Percentiles rank a stretch among this genome's conserved stretches.
Conservation (phyloP, 2,888 invertebrate genomes). For the Candidula unifasciata region DNA sequence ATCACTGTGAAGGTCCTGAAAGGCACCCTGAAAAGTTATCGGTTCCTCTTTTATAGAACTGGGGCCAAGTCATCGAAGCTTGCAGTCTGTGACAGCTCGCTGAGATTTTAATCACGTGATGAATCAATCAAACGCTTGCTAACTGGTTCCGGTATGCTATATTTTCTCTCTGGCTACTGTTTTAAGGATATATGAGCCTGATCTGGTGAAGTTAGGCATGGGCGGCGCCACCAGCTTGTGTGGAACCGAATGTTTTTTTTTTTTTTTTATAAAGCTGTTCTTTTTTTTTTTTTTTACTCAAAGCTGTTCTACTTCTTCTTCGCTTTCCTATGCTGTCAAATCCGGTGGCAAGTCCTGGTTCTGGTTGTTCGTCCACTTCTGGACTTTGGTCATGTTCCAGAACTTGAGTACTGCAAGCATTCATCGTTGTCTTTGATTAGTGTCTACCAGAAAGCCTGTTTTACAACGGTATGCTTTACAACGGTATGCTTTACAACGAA, state of each 20-base stretch:
- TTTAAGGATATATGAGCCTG: slow-evolving; percentile 9
- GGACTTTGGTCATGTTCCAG: too few relatives aligned
- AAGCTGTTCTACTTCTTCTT: background rate
- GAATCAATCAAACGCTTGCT: slow-evolving; percentile 24
- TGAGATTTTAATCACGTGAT: slow-evolving; percentile 19
- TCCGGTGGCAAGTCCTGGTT: too few relatives aligned
- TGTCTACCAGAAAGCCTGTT: too few relatives aligned
- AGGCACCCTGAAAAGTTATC: background rate
- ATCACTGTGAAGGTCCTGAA: background rate
- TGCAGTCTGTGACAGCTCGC: slow-evolving; percentile 7
- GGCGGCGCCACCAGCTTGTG: background rate
- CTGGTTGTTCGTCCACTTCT: too few relatives aligned
- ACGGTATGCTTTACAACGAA: too few relatives aligned
- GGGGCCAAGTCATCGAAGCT: slow-evolving; percentile 3
- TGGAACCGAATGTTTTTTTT: background rate
- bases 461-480: too few relatives aligned
- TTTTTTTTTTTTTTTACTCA: background rate
- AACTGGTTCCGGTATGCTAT: slow-evolving; percentile 1
- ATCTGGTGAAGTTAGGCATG: background rate
- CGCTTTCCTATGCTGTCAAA: too few relatives aligned
- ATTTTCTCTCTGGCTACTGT: background rate
- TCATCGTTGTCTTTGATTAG: too few relatives aligned
- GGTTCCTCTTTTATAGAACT: background rate
- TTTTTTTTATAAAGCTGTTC: too few relatives aligned
- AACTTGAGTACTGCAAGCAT: too few relatives aligned